Percentiles rank a stretch among this genome's conserved stretches.
phyloP scores from a whole-genome alignment of 2,797 vertebrate species.

The Austrolebias charrua region DNA sequence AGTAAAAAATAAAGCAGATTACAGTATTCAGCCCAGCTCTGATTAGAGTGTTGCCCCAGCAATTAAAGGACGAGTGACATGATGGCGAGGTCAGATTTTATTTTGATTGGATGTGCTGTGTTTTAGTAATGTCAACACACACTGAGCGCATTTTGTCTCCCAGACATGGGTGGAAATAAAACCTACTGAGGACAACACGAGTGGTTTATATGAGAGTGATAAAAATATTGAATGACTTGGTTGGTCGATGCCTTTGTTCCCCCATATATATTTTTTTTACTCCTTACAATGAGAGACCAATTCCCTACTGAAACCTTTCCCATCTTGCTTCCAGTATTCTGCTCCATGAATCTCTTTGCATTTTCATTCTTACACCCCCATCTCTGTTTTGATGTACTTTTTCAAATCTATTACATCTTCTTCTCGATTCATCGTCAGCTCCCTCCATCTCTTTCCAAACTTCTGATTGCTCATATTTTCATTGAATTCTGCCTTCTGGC shows the following conservation, averaged over 20 bases:
- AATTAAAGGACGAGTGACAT: neutral
- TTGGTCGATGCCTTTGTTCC: conserved; percentile 8
- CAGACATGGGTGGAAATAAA: neutral
- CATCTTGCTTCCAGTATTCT: neutral
- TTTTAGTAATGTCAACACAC: neutral
- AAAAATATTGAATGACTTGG: neutral
- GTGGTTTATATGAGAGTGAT: neutral
- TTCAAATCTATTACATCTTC: neutral
- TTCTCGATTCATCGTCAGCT: neutral
- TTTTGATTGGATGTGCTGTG: no score
- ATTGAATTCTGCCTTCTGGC: conserved; percentile 14
- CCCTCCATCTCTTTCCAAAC: neutral
- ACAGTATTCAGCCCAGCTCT: no score
- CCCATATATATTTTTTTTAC: neutral
- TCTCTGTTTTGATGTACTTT: neutral
- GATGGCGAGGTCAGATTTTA: neutral
- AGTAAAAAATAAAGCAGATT: no score
- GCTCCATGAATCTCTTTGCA: neutral
- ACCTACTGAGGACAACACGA: neutral
- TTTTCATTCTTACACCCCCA: neutral
- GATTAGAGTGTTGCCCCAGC: no score
- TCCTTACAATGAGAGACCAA: conserved; percentile 1
- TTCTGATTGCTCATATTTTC: conserved; percentile 3
- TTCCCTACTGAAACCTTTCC: neutral
- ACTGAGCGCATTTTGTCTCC: conserved; percentile 8